Evolutionary conservation across 2,113 vertebrate genomes (phyloP), one percentile per base, ranked within the genome.

Genomic region (Menura novaehollandiae): DNA sequence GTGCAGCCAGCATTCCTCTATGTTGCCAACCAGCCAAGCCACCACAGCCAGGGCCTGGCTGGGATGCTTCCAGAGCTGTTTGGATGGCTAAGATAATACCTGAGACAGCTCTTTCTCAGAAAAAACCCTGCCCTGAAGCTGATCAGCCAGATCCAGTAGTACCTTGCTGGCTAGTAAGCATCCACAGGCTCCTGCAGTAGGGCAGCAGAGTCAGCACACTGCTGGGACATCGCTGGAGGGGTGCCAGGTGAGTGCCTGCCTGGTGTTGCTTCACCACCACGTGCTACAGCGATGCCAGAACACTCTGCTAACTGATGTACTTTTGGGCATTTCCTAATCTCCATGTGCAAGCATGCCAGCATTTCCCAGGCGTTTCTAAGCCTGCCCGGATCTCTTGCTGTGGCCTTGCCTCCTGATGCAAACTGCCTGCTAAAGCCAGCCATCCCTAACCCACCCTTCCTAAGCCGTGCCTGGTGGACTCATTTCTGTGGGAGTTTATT

Each of bases 301-400:
- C 55, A 20, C n/a, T 35, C 39, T 35, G 32, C 39, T 18, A 2
- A 5, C 52, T 12, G 24, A 39, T 1, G 2, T 8, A 6, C 9
- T 39, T 67, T 12, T 8, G 69, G 55, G 37, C 32, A 59, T 52
- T 75, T 63, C 62, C 74, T 18, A 7, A 43, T 63, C n/a, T 56
- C 56, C 19, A 4, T 1, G 4, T 28, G 81, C 51, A 78, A 24
- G 33, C 2, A 3, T 7, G 30, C 43, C 69, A 77, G 46, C 6
- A 0, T 6, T 33, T 53, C 77, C 55, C 55, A 5, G 33, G 7
- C 5, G 0, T 23, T 24, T 28, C 53, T 10, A 9, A 41, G 24
- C 1, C 0, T 7, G 41, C 41, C 32, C 15, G n/a, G 37, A 68
- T 8, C 59, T 46, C 71, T 11, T 46, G 56, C 55, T 2, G 0